Percentiles rank a stretch among this genome's conserved stretches.
Evolutionary conservation across 2,888 invertebrate species (phyloP).

Genomic region (Zaprionus lineosus): DNA sequence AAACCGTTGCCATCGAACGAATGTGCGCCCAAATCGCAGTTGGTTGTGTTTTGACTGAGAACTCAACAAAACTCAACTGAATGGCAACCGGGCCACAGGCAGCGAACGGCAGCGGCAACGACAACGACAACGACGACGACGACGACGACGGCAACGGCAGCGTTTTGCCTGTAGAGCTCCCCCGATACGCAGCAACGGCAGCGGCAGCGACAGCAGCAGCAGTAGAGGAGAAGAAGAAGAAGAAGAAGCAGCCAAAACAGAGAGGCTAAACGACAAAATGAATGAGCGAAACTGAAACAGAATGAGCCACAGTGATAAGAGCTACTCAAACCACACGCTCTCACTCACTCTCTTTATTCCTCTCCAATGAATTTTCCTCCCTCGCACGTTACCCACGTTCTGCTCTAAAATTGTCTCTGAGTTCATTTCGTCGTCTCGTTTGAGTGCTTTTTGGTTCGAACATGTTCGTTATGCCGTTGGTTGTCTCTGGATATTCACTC

Average conservation of each 20-base stretch:
- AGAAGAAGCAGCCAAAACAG: slow-evolving; percentile 68
- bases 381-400: too few relatives aligned
- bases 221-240: slow-evolving; percentile 8
- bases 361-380: slow-evolving; percentile 6
- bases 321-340: slow-evolving; percentile 49
- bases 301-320: slow-evolving; percentile 58
- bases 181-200: slow-evolving; percentile 45
- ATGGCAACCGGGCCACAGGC: slow-evolving; percentile 58
- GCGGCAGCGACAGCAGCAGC: slow-evolving; percentile 10
- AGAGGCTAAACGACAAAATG: slow-evolving; percentile 55
- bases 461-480: slow-evolving; percentile 45
- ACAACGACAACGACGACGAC: slow-evolving; percentile 3
- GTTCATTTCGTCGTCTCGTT: slow-evolving; percentile 38
- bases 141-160: slow-evolving; percentile 30
- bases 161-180: slow-evolving; percentile 55
- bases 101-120: slow-evolving; percentile 35
- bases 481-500: too few relatives aligned
- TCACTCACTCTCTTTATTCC: slow-evolving; percentile 21
- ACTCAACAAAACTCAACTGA: slow-evolving; percentile 64
- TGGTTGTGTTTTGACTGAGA: slow-evolving; percentile 83
- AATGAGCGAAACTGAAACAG: slow-evolving; percentile 62
- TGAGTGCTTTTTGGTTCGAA: too few relatives aligned
- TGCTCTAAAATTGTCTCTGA: neutral
- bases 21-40: slow-evolving; percentile 83
- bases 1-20: slow-evolving; percentile 83